Conservation (phyloP, 2,797 vertebrate genomes). For the Sciurus carolinensis region DNA sequence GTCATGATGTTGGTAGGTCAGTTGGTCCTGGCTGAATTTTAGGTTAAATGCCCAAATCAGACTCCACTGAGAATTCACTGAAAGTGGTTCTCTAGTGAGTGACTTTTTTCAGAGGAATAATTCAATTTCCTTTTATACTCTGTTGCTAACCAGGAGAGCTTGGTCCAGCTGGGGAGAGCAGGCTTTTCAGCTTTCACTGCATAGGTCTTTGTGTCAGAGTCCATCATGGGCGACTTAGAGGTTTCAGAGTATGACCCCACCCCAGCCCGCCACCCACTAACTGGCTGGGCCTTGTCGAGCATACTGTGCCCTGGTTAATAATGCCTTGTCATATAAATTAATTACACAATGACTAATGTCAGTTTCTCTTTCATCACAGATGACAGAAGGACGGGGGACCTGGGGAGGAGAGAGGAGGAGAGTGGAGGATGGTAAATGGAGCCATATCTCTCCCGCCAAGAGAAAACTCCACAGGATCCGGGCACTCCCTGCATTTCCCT, state of each 20-base stretch:
- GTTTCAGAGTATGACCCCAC: neutral
- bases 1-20: neutral
- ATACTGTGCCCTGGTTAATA: neutral
- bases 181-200: neutral
- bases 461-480: slow-evolving; percentile 62
- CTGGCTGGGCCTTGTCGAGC: neutral
- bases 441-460: neutral
- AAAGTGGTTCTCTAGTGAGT: neutral
- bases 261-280: neutral
- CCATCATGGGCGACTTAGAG: neutral
- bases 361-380: slow-evolving; percentile 57
- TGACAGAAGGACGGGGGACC: neutral
- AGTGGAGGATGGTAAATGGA: neutral
- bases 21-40: neutral
- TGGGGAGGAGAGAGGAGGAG: neutral
- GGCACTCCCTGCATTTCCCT: slow-evolving; percentile 61
- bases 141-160: neutral
- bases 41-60: slow-evolving; percentile 34
- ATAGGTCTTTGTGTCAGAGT: neutral
- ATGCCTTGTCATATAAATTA: slow-evolving; percentile 64
- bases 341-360: slow-evolving; percentile 70
- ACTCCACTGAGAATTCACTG: neutral
- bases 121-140: slow-evolving; percentile 15
- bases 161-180: neutral
- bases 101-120: slow-evolving; percentile 13